Base-by-base conservation (phyloP, 2,888 invertebrate genomes). In the Hypomecis atomaria region DNA sequence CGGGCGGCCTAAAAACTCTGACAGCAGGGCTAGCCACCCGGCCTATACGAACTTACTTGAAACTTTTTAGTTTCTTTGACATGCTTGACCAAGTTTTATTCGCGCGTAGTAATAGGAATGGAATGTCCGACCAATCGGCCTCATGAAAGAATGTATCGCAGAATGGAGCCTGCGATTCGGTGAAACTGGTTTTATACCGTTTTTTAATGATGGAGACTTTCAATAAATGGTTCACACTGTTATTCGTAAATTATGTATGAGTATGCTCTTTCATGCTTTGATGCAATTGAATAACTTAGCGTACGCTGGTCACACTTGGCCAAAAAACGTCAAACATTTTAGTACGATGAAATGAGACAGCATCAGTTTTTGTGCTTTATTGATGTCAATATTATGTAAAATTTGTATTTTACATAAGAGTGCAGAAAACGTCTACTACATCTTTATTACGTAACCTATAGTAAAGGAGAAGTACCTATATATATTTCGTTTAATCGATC, bases 61-160 rank as follows among this genome's bases (percentile, higher is more conserved):
- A 13, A 47, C 54, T 65, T 69, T 65, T 70, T 65, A 9, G 53
- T 66, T 48, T 44, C 43, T 69, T 67, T 67, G 59, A 65, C 67
- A 72, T 67, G 45, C 66, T 66, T 59, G 58, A 59, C n/a, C 44
- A 53, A 47, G 62, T 69, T 66, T 69, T 68, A 65, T 58, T 56
- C 62, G 66, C 61, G 59, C 57, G 70, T 65, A 69, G 69, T 72
- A 72, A 71, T 69, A 55, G 63, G 66, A 71, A 68, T 68, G 69
- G 71, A 72, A 72, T 71, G 71, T 68, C 71, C 59, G 69, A 63
- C 67, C 67, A 62, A 68, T 67, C 62, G 59, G 61, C 60, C 57
- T 69, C 65, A 45, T 59, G 63, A 66, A 71, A 59, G 66, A 61
- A 65, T 67, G 68, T 63, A 64, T 66, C 65, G 57, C 72, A 61